Conservation (phyloP, 1,140 invertebrate genomes). For the Oncopeltus fasciatus region DNA sequence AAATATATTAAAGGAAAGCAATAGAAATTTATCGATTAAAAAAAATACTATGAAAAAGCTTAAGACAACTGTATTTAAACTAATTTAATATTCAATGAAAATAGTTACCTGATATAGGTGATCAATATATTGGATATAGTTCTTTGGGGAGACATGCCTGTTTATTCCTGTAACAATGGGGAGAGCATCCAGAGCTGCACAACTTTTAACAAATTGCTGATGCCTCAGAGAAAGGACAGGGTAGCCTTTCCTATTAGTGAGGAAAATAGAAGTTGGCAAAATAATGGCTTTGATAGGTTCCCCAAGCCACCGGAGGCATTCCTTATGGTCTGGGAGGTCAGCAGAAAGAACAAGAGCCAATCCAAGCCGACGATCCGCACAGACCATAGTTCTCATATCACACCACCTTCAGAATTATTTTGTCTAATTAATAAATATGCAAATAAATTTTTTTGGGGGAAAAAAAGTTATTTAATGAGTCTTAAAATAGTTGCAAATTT, state of each 20-base stretch:
- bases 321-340: slow-evolving; percentile 47
- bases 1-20: too few species aligned
- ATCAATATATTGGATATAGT: slow-evolving; percentile 77
- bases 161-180: slow-evolving; percentile 63
- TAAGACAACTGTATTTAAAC: too few species aligned
- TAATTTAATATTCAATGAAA: background rate
- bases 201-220: slow-evolving; percentile 55
- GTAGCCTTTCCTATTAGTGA: slow-evolving; percentile 67
- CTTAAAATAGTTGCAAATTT: too few species aligned
- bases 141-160: slow-evolving; percentile 43
- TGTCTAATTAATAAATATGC: too few species aligned
- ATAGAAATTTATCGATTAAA: too few species aligned
- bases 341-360: slow-evolving; percentile 47
- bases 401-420: slow-evolving; percentile 64
- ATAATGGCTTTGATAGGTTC: slow-evolving; percentile 81
- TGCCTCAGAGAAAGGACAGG: slow-evolving; percentile 77
- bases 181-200: slow-evolving; percentile 43
- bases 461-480: too few species aligned
- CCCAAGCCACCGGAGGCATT: slow-evolving; percentile 74
- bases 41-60: too few species aligned
- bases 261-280: slow-evolving; percentile 66
- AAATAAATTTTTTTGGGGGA: too few species aligned
- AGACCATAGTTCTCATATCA: slow-evolving; percentile 55
- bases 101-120: slow-evolving; percentile 54
- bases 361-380: slow-evolving; percentile 59